Conservation (phyloP, 2,888 invertebrate genomes). For the Gymnosoma rotundatum region DNA sequence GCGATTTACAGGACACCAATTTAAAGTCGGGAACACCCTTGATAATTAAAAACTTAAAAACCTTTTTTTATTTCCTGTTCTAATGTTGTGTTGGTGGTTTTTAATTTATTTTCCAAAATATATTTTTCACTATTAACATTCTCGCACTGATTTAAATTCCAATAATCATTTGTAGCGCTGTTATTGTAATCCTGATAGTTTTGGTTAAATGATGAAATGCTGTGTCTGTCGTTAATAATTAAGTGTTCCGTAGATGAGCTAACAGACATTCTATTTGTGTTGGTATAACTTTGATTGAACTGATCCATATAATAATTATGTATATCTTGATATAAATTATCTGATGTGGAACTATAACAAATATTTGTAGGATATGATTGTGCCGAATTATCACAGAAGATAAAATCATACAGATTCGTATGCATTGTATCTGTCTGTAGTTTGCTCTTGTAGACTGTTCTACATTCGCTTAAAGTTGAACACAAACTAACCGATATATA, state of each 20-base stretch:
- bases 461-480: conserved; percentile 57
- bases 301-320: conserved; percentile 59
- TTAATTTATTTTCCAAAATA: conserved; percentile 14
- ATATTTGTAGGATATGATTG: conserved; percentile 24
- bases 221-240: conserved; percentile 11
- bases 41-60: not conserved
- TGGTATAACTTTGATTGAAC: conserved; percentile 57
- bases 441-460: conserved; percentile 40
- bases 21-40: no score
- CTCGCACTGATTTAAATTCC: conserved; percentile 44
- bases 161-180: conserved; percentile 28
- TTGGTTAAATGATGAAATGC: conserved; percentile 27
- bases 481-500: conserved; percentile 50
- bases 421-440: conserved; percentile 53
- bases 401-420: conserved; percentile 59
- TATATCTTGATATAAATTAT: conserved; percentile 44
- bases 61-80: conserved; percentile 23
- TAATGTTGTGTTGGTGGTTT: not conserved
- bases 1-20: no score
- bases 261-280: conserved; percentile 50
- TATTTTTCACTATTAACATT: conserved; percentile 14
- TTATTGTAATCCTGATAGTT: conserved; percentile 40
- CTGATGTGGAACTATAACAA: not conserved
- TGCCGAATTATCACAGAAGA: conserved; percentile 50
- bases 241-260: conserved; percentile 48